These are phyloP conservation scores for Ophthalmolycus amberensis DNA, from an alignment of 2,113 vertebrate genomes.

Conservation along the genomic window DNA sequence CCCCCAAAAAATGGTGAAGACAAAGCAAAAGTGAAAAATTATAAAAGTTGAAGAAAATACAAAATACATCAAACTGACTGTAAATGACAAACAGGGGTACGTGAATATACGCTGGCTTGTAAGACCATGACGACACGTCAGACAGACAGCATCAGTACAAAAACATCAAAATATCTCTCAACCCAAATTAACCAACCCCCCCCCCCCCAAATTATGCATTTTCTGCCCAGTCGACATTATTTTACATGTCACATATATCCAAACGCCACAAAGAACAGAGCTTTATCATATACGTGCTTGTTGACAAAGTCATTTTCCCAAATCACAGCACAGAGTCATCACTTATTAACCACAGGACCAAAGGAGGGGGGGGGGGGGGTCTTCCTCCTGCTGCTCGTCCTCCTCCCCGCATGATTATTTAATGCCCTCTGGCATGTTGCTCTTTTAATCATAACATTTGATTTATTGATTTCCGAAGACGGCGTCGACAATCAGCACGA, in stretches of 20 bases:
- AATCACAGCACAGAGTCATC: constrained; percentile 25
- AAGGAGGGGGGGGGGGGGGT: background rate
- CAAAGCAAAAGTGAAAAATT: too few species aligned
- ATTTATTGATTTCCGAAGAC: constrained; percentile 82
- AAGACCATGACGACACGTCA: background rate
- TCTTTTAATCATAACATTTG: constrained; percentile 81
- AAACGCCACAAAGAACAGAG: background rate
- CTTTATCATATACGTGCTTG: background rate
- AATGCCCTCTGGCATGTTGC: constrained; percentile 67
- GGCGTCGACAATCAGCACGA: background rate
- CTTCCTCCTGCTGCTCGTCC: constrained; percentile 11
- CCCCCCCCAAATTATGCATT: background rate
- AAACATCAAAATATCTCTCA: too few species aligned
- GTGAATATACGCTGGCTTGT: background rate
- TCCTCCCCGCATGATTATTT: constrained; percentile 72
- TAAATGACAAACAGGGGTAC: background rate
- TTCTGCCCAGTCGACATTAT: background rate
- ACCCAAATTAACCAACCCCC: background rate
- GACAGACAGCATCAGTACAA: too few species aligned
- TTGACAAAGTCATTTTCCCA: constrained; percentile 5
- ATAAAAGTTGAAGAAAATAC: too few species aligned
- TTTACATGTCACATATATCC: background rate
- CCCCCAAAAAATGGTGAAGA: too few species aligned
- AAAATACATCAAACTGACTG: background rate
- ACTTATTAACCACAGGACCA: constrained; percentile 45